Base-by-base conservation (phyloP, 2,797 vertebrate genomes). In the Octomys mimax region DNA sequence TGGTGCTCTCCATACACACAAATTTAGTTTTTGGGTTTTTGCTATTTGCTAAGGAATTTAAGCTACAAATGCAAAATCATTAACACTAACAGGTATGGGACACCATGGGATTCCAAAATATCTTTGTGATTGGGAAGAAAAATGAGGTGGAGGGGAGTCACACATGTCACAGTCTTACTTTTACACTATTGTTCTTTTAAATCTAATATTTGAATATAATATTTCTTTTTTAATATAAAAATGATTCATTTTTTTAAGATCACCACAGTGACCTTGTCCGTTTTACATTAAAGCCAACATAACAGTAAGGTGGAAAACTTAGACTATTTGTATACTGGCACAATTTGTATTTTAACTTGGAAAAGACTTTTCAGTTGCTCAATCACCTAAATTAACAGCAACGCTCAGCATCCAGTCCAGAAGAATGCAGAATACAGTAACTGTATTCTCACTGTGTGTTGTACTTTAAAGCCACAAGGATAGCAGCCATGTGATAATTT, bases 401-500 rank as follows among this genome's bases (percentile, higher is more conserved):
- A 98, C 97, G 96, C 97, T 87, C 91, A 96, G 97, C 97, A 98
- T 96, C 97, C 96, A 97, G 98, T 98, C 95, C 97, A 89, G 96
- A 97, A 96, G 92, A 97, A 87, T 95, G 73, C 80, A 96, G 91
- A 98, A 97, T 95, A 95, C 95, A 97, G 90, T 68, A 86, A 96
- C 90, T 36, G 66, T 70, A 36, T n/a, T 70, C 66, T 97, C 97
- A 97, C 96, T 90, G 91, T 96, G 96, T 89, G 95, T 96, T 62
- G 95, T 96, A 96, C 90, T 96, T 96, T 54, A 97, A 85, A 93
- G 52, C 95, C 92, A 96, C 93, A 96, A 79, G 97, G 95, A 61
- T 93, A 64, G 96, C 57, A 97, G 75, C 87, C 93, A 96, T 79
- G 95, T 87, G 89, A 28, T 89, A 90, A 83, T 87, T 92, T 91